Evolutionary conservation across 2,888 invertebrate species (phyloP), one percentile per base, ranked within the genome.

Genomic region (Polymixis flavicincta): DNA sequence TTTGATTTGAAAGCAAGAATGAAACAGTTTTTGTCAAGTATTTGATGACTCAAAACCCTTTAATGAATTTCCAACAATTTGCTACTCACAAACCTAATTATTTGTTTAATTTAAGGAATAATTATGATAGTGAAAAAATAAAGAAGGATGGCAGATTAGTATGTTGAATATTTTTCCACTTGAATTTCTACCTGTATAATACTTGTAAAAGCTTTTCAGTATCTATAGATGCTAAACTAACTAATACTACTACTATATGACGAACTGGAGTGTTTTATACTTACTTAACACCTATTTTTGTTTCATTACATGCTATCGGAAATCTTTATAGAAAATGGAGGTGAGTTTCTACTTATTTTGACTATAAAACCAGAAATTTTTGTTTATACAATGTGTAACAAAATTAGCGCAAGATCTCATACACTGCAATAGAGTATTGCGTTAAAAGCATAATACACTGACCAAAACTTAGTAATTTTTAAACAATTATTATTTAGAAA

Each of bases 261-360:
- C 52, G 78, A 85, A 78, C 74, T 82, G 81, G 71, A 82, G 80
- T 87, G 78, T 84, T 88, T 91, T 87, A 91, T 80, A 80, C 80
- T 74, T 88, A 91, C 90, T 92, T 90, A n/a, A 92, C 90, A 89
- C 57, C 74, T 85, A 85, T 89, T 93, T 92, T 93, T 93, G 90
- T 94, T 94, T 95, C 93, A 92, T 95, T 95, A 94, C 96, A 95
- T 95, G 96, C 91, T 92, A 94, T 92, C 93, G 90, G 92, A 93
- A 93, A 92, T 82, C 92, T 88, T 86, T 86, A 92, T 92, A 96
- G 96, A 96, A 87, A 96, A 96, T 79, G 96, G 96, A 93, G 96
- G 96, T 96, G 93, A 95, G 96, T 95, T 87, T 81, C 80, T 67
- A 83, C 80, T 74, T 80, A 82, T 74, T 83, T 79, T 82, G 50